Base-by-base conservation (phyloP, 1,140 invertebrate species). In the Drosophila nannoptera region DNA sequence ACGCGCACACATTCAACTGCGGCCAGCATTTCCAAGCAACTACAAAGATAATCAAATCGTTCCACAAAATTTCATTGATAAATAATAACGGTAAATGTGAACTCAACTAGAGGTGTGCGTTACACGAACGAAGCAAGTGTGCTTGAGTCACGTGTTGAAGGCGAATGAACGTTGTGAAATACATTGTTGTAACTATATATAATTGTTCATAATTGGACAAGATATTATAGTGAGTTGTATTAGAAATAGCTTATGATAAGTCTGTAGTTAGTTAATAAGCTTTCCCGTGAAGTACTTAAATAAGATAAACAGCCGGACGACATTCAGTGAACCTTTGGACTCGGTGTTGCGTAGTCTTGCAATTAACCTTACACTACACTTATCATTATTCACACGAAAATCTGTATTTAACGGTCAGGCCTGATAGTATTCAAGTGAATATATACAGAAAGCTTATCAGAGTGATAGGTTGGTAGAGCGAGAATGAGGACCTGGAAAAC, bases 21-120 rank as follows among this genome's bases (percentile, higher is more conserved):
- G 38, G 22, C 22, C 8, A 45, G 7, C 16, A 53, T 6, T 63
- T 60, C 56, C 58, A 32, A 38, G 43, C 38, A 45, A 64, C 45
- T 59, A 16, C 12, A 49, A 53, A 59, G 70, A 61, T 75, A 70
- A 71, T 74, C 56, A 38, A 40, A 72, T 55, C 22, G 36, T 63
- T 38, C 67, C 53, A 58, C 56, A 68, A 53, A 49, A 72, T 69
- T 83, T 83, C 78, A 83, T 83, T 83, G 78, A 83, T 83, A 83
- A 64, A 83, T 78, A 83, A 83, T 78, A 78, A 84, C 59, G 78
- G 75, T 78, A 59, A 74, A 49, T 36, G 22, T 33, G 53, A 46
- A 33, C 5, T 4, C 38, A 22, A 22, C 22, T 22, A 22, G 22
- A 22, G 40, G 14, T 16, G 45, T 16, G 45, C 4, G 29, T 7